Evolutionary conservation across 2,888 invertebrate genomes (phyloP), one percentile per base, ranked within the genome.

Genomic region (Cynaeus angustus): DNA sequence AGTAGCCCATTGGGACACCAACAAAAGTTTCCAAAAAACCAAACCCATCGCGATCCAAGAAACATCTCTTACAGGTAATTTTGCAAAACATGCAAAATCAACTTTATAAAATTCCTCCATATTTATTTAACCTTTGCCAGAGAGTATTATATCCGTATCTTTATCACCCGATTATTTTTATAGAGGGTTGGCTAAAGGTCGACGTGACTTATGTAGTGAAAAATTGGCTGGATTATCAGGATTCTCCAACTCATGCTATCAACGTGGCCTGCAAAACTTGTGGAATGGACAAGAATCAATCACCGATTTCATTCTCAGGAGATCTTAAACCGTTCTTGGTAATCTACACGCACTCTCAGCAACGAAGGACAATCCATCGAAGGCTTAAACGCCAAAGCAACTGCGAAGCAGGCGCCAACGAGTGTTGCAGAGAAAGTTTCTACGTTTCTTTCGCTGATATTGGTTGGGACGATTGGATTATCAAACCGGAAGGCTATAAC

Each of bases 391-490:
- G 93, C 1, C 89, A 91, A 21, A 84, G 92, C 7, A 92, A 92
- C 82, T 94, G 94, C 80, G 87, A 88, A 0, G 88, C 91, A 26
- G 90, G 89, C 1, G 86, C 91, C 72, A 91, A 90, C 33, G 94
- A 94, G 77, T 96, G 95, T 83, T 96, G 96, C 82, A 86, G 94
- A 9, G 95, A 95, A 81, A 91, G 92, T 38, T 87, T 96, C 0
- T 93, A 92, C 80, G 92, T 96, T 71, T 92, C 92, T 73, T 96
- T 96, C 81, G 90, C 90, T 70, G 94, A 94, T 43, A 91, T 96
- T 62, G 95, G 95, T 50, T 96, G 96, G 96, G 91, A 91, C 76
- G 92, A 94, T 83, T 96, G 95, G 95, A 94, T 96, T 69, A 89
- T 96, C 72, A 88, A 90, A 74, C 96, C 96, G 0, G 87, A 88